Base-by-base conservation (phyloP, 2,113 vertebrate genomes). In the Rynchops niger region DNA sequence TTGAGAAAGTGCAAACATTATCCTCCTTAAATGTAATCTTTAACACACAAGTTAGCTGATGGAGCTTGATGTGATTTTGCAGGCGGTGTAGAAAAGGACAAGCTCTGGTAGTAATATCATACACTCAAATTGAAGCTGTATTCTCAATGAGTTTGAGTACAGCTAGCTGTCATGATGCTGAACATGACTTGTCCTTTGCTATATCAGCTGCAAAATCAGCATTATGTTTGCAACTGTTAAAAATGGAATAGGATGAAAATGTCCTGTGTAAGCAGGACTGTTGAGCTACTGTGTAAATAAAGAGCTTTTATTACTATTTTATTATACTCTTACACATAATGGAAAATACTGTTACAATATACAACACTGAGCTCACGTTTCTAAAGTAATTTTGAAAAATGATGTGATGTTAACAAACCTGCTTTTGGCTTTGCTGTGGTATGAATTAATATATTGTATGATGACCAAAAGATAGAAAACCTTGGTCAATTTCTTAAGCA, bases 151-250 rank as follows among this genome's bases (percentile, higher is more conserved):
- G 14, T 88, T 83, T 73, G 74, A 84, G 47, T 70, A 66, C 10
- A 77, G 29, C 23, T 80, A 83, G 53, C 36, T 88, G 83, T 82
- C 42, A 63, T 30, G 59, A 47, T 67, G 65, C 47, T 89, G 69
- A 89, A 55, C 29, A 50, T 71, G 59, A 38, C 38, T 91, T 74
- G 55, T 88, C 73, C 34, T 94, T 93, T 95, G 81, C 93, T 89
- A 29, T 82, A 65, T 86, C 61, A 89, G 47, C 50, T 94, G 77
- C 77, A 92, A 82, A 93, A 94, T 89, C 89, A 96, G 77, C 77
- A 67, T 82, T 82, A 40, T 69, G 27, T 91, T 96, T 89, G 72
- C 83, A 84, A 78, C 29, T 79, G 55, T 67, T 89, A 84, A 86
- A 91, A 94, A 76, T 55, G 42, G 61, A 95, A 52, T 40, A 81